A percentile compares a stretch with the other conserved stretches of the same genome.
Evolutionary conservation across 2,888 invertebrate genomes (phyloP).

Genomic region (Eilema depressum): DNA sequence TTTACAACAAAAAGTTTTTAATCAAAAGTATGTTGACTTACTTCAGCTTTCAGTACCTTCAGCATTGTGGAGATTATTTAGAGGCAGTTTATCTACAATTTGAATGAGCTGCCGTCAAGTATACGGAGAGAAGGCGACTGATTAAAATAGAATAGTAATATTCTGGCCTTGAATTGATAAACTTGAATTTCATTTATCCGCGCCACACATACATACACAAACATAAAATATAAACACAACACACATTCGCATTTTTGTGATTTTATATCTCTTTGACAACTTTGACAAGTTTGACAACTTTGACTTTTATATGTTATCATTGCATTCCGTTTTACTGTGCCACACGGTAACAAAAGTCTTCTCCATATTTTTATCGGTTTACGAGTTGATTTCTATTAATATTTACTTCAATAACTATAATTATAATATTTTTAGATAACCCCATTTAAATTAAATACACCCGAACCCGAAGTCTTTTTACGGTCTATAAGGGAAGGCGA

Average conservation of each 20-base stretch:
- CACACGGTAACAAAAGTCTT: neutral
- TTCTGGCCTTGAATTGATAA: constrained; percentile 84
- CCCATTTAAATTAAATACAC: too few species aligned
- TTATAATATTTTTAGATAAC: too few species aligned
- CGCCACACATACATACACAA: neutral
- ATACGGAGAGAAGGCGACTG: constrained; percentile 72
- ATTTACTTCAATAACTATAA: neutral
- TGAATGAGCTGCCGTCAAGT: constrained; percentile 57
- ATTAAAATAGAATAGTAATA: constrained; percentile 81
- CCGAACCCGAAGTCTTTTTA: too few species aligned
- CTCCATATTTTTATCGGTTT: too few species aligned
- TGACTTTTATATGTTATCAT: neutral
- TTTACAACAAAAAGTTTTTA: neutral
- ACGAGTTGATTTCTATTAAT: neutral
- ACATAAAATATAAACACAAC: neutral
- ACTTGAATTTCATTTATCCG: constrained; percentile 58
- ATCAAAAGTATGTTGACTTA: constrained; percentile 61
- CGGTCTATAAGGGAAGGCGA: too few species aligned
- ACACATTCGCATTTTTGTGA: constrained; percentile 5
- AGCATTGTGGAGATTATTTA: constrained; percentile 67
- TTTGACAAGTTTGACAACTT: constrained; percentile 15
- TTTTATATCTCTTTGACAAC: neutral
- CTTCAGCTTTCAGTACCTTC: constrained; percentile 80
- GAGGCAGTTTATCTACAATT: constrained; percentile 34
- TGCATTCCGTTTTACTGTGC: constrained; percentile 5